Conservation (phyloP, 2,797 vertebrate species). For the Danio jaintianensis region DNA sequence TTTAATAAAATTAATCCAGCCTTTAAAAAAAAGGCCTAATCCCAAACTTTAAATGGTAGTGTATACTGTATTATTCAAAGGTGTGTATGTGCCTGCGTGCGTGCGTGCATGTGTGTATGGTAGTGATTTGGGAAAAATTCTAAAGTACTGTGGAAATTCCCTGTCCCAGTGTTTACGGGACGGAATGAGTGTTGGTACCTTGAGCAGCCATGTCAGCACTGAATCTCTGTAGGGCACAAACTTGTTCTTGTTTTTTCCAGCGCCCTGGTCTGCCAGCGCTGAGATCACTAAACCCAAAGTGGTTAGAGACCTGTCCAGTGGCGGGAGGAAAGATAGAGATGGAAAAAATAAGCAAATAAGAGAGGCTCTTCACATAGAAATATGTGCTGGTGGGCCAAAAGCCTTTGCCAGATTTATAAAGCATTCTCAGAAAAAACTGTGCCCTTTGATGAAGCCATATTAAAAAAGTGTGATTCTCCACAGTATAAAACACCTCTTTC, state of each 20-base stretch:
- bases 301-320: slow-evolving; percentile 79
- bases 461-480: slow-evolving; percentile 23
- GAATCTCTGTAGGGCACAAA: slow-evolving; percentile 94
- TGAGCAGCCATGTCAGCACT: slow-evolving; percentile 92
- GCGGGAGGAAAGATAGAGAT: slow-evolving; percentile 23
- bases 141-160: slow-evolving; percentile 36
- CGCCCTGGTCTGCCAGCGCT: slow-evolving; percentile 82
- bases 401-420: slow-evolving; percentile 38
- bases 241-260: slow-evolving; percentile 87
- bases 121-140: neutral
- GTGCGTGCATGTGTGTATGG: no score
- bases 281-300: slow-evolving; percentile 84
- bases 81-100: slow-evolving; percentile 3
- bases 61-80: neutral
- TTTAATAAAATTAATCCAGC: no score
- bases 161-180: slow-evolving; percentile 19
- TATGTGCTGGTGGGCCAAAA: slow-evolving; percentile 24
- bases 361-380: slow-evolving; percentile 12
- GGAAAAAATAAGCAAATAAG: neutral
- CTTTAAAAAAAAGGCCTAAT: no score
- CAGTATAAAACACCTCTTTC: neutral
- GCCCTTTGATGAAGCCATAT: slow-evolving; percentile 6
- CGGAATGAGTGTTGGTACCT: slow-evolving; percentile 70
- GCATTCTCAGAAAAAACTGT: slow-evolving; percentile 21
- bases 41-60: no score